phyloP scores from a whole-genome alignment of 2,113 vertebrate species.

The Lepus americanus region DNA sequence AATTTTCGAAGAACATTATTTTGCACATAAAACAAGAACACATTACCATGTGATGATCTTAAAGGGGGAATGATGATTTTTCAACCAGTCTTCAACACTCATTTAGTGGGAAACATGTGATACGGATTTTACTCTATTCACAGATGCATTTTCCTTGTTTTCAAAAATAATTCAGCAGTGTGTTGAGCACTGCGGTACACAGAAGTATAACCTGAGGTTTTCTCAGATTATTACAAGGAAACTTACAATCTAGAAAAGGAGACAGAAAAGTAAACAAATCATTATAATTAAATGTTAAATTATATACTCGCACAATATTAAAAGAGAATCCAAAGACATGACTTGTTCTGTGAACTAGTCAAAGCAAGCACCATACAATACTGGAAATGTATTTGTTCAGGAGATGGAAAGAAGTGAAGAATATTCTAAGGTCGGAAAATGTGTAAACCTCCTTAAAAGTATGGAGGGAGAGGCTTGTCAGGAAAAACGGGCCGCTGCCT shows the following conservation, averaged over 20 bases:
- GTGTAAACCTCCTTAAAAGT: neutral
- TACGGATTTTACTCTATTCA: neutral
- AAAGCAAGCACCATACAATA: neutral
- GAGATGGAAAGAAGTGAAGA: neutral
- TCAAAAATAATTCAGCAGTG: neutral
- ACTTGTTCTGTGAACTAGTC: neutral
- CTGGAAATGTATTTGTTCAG: neutral
- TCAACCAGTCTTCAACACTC: neutral
- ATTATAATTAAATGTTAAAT: neutral
- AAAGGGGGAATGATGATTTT: neutral
- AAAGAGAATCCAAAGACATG: neutral
- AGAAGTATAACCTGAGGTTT: slow-evolving; percentile 21
- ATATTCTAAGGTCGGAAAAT: neutral
- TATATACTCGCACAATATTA: neutral
- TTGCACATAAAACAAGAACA: neutral
- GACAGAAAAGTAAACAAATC: neutral
- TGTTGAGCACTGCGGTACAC: neutral
- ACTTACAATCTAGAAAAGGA: neutral
- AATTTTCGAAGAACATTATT: neutral
- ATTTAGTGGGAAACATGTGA: neutral
- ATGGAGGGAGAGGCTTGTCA: neutral
- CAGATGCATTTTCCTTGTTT: slow-evolving; percentile 11
- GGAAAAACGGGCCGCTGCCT: neutral
- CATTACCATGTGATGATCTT: neutral
- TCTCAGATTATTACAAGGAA: neutral